A percentile compares a stretch with the other conserved stretches of the same genome.
Evolutionary conservation across 1,140 invertebrate species (phyloP).

Genomic region (Diachasma alloeum): DNA sequence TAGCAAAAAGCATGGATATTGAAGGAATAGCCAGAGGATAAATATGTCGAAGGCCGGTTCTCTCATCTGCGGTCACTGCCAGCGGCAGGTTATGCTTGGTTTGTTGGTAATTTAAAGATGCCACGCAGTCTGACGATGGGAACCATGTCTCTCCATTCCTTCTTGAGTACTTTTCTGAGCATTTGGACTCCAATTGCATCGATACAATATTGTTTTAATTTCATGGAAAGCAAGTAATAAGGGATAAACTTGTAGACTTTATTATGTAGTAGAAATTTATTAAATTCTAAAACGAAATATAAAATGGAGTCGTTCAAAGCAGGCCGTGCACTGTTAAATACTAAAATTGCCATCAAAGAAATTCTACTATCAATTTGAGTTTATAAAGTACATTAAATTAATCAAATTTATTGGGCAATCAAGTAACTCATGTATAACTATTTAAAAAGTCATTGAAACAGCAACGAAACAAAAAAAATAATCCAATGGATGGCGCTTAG

Average conservation of each 20-base stretch:
- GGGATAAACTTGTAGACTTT: background rate
- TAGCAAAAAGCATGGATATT: background rate
- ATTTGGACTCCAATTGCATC: background rate
- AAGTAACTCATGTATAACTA: too few relatives aligned
- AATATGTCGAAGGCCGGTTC: background rate
- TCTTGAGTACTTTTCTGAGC: background rate
- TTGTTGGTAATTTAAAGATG: background rate
- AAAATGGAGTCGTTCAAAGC: too few relatives aligned
- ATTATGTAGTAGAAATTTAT: background rate
- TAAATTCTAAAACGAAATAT: too few relatives aligned
- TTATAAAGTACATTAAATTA: too few relatives aligned
- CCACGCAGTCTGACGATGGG: background rate
- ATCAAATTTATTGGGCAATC: too few relatives aligned
- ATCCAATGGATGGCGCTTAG: constrained; percentile 18
- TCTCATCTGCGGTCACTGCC: background rate
- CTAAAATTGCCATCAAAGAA: too few relatives aligned
- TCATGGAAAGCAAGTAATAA: background rate
- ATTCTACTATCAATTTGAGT: too few relatives aligned
- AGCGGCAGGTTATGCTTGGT: background rate
- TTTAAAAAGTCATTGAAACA: too few relatives aligned
- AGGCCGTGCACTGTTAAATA: too few relatives aligned
- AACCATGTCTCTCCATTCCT: background rate
- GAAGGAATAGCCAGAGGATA: background rate
- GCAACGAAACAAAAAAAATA: background rate
- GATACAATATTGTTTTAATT: background rate